Conservation (phyloP, 2,113 vertebrate species). For the Triplophysa tibetana region DNA sequence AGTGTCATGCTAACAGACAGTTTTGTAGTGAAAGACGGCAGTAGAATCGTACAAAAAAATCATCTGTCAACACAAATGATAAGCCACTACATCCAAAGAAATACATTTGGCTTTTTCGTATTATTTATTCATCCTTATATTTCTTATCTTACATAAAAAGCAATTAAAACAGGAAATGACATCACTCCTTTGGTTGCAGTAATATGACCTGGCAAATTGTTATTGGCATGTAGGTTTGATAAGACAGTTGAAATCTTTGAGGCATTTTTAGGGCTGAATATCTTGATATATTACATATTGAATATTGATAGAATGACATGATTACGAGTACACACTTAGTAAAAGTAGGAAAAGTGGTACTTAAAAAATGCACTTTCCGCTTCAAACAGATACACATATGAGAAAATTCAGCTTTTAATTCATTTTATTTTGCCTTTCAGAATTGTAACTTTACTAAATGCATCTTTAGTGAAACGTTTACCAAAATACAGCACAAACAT, state of each 20-base stretch:
- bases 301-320: neutral
- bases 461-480: neutral
- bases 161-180: constrained; percentile 62
- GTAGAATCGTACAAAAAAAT: constrained; percentile 70
- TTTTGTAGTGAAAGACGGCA: constrained; percentile 70
- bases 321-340: neutral
- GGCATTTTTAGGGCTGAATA: neutral
- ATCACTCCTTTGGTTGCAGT: constrained; percentile 50
- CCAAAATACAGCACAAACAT: neutral
- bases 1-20: constrained; percentile 67
- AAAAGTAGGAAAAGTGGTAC: neutral
- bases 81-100: constrained; percentile 70
- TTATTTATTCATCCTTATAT: constrained; percentile 73
- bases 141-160: constrained; percentile 58
- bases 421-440: no score
- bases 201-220: neutral
- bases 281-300: neutral
- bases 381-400: neutral
- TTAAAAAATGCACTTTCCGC: no score
- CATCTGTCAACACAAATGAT: constrained; percentile 60
- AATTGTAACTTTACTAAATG: neutral
- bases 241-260: constrained; percentile 2
- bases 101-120: constrained; percentile 77
- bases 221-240: constrained; percentile 1
- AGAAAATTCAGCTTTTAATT: neutral